Conservation (phyloP, 2,888 invertebrate genomes). For the Oxyscelio sp. region DNA sequence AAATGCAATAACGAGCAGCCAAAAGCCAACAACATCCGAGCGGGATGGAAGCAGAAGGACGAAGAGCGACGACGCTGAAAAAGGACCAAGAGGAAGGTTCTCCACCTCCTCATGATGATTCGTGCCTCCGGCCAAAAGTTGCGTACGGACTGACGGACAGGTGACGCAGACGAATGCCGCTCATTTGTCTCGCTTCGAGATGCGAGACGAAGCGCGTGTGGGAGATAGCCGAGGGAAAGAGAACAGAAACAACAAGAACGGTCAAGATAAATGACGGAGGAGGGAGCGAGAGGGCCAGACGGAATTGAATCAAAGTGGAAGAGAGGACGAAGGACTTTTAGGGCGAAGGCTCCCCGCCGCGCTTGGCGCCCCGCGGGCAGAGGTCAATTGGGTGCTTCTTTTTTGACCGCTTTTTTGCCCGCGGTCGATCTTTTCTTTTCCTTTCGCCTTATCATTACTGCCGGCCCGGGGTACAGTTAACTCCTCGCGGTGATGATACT, state of each 20-base stretch:
- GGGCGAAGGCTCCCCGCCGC: constrained; percentile 84
- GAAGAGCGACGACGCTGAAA: constrained; percentile 26
- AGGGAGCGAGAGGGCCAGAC: constrained; percentile 53
- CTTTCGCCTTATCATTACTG: constrained; percentile 60
- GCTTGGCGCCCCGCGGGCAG: constrained; percentile 83
- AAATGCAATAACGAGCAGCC: no score
- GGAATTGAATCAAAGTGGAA: constrained; percentile 75
- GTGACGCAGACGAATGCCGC: constrained; percentile 88
- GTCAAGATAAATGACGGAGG: constrained; percentile 67
- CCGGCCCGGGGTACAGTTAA: constrained; percentile 33
- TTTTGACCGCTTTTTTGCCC: constrained; percentile 59
- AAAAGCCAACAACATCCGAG: not conserved
- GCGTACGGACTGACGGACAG: constrained; percentile 87
- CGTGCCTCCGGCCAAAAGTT: constrained; percentile 84
- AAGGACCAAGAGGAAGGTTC: constrained; percentile 51
- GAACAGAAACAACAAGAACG: constrained; percentile 56
- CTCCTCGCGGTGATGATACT: constrained; percentile 33
- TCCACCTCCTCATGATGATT: constrained; percentile 71
- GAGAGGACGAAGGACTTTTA: constrained; percentile 82
- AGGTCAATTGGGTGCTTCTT: constrained; percentile 70
- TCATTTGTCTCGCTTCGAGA: constrained; percentile 88
- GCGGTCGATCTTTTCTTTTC: constrained; percentile 56
- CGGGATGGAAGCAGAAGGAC: not conserved
- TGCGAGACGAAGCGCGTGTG: constrained; percentile 86
- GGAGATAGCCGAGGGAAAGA: constrained; percentile 75